phyloP scores from a whole-genome alignment of 2,888 invertebrate genomes.

The Harpalus rubripes region DNA sequence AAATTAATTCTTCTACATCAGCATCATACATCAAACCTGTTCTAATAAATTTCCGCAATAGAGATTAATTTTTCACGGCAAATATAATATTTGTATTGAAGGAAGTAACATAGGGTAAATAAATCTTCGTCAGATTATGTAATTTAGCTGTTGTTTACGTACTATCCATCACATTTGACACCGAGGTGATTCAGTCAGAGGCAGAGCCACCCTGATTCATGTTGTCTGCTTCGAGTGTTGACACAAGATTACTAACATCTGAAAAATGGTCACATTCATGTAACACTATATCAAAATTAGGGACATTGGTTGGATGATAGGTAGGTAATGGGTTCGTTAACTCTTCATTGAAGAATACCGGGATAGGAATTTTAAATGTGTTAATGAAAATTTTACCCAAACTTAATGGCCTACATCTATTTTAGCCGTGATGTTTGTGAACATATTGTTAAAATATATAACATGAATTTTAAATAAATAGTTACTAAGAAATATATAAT shows the following conservation, averaged over 20 bases:
- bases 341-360: not conserved
- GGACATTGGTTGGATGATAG: not conserved
- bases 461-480: too few species aligned
- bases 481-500: too few species aligned
- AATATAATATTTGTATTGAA: constrained; percentile 12
- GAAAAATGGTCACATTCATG: constrained; percentile 37
- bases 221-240: constrained; percentile 14
- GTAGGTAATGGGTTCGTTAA: not conserved
- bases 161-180: constrained; percentile 51
- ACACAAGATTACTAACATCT: constrained; percentile 41
- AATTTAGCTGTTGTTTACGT: constrained; percentile 44
- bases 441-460: too few species aligned
- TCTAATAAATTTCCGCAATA: not conserved
- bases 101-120: constrained; percentile 10
- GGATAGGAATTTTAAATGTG: not conserved
- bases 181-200: constrained; percentile 31
- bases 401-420: too few species aligned
- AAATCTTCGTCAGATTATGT: constrained; percentile 43
- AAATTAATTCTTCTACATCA: too few species aligned
- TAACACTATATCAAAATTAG: constrained; percentile 11
- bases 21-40: too few species aligned
- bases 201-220: constrained; percentile 9
- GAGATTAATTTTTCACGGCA: not conserved
- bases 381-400: too few species aligned
- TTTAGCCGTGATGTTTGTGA: too few species aligned